phyloP scores from a whole-genome alignment of 2,113 vertebrate species.

The Glaucomys volans region DNA sequence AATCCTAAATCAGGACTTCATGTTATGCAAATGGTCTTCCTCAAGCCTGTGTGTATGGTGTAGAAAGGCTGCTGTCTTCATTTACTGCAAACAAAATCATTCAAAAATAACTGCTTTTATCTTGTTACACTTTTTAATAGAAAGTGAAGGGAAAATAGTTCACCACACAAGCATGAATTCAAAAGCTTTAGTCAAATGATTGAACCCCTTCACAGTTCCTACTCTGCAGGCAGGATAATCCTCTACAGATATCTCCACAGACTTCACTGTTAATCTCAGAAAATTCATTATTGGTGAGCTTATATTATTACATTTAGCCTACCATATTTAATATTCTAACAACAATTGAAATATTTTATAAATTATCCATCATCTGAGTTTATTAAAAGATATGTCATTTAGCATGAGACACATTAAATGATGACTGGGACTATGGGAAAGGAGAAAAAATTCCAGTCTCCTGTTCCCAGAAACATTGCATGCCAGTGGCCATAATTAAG shows the following conservation, averaged over 20 bases:
- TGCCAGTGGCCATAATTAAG: constrained; percentile 11
- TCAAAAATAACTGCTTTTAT: constrained; percentile 22
- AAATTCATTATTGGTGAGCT: neutral
- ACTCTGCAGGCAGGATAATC: neutral
- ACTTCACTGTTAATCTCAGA: constrained; percentile 12
- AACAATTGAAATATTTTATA: constrained; percentile 42
- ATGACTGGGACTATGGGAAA: neutral
- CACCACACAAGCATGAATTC: neutral
- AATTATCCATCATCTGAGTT: constrained; percentile 22
- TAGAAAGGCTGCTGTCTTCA: neutral
- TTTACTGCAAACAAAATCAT: neutral
- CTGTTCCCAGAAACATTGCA: constrained; percentile 58
- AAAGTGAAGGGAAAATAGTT: neutral
- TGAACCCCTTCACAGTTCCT: constrained; percentile 2
- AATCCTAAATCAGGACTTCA: neutral
- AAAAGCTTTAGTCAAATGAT: constrained; percentile 10
- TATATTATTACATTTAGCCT: neutral
- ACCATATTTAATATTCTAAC: constrained; percentile 5
- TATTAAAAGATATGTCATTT: constrained; percentile 54
- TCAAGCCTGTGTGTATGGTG: neutral
- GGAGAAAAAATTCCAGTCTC: constrained; percentile 50
- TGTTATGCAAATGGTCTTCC: neutral
- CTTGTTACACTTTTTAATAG: neutral
- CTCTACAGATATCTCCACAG: neutral
- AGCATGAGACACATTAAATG: constrained; percentile 26